Evolutionary conservation across 2,888 invertebrate genomes (phyloP), one percentile per base, ranked within the genome.

Genomic region (Andricus curvator): DNA sequence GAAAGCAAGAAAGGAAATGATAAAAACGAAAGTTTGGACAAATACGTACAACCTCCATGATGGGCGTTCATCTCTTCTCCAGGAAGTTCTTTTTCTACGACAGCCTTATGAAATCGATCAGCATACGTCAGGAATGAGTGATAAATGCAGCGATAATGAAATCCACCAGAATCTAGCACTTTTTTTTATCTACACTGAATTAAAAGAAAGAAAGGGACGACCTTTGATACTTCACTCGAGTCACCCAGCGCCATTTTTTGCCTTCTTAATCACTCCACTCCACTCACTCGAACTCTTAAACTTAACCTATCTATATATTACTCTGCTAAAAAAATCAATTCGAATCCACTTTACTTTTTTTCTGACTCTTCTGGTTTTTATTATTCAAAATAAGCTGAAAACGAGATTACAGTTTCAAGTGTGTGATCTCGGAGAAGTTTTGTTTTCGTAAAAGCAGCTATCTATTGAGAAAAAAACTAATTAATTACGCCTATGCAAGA

Each of bases 241-340:
- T 90, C 90, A 91, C 84, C 87, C 89, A 89, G 86, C 90, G 91
- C 91, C 92, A 91, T 91, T 89, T 91, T 90, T 9, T 9, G 13
- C 9, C 25, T 13, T 2, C 13, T 13, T 44, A 13, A 2, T 11
- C n/a, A 22, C 9, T 22, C n/a, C 6, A 25, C 11, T 13, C 22
- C 9, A 22, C n/a, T n/a, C n/a, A 22, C 22, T 13, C 20, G 20
- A 51, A 20, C 17, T 20, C 15, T 5, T 51, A 20, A 20, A 4
- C 4, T 48, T 13, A 20, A 17, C 5, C 4, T 51, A 51, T 6
- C 9, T 2, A 13, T 13, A 44, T 11, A 41, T 44, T 44, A 62
- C 25, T 62, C 1, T 11, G 0, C 13, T 3, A 25, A 13, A 62
- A 62, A 62, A 62, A 62, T 62, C 62, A 62, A 62, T 62, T 62